Base-by-base conservation (phyloP, 1,140 invertebrate genomes). In the Monomorium pharaonis region DNA sequence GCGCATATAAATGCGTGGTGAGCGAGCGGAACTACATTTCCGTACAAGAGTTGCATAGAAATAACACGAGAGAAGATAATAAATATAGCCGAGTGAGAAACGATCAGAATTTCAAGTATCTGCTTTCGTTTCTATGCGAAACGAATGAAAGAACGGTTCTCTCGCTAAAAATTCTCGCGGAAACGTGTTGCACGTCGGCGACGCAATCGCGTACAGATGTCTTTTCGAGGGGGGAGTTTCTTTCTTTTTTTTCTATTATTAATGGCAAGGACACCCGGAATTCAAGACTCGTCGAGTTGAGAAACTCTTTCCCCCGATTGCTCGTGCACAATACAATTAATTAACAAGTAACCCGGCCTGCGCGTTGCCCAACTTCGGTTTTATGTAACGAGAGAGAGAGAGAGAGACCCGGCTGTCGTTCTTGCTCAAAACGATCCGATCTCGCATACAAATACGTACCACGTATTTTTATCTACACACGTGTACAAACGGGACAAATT, bases 331-430 rank as follows among this genome's bases (percentile, higher is more conserved):
- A 92, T 92, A 90, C 63, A 85, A 56, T 90, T 90, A 92, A 92
- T 89, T 90, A 92, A 92, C 88, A 88, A 91, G 72, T 86, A 90
- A 70, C 76, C 87, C 51, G n/a, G 24, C 42, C 44, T 21, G 84
- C 14, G 42, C 27, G 9, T 90, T 90, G 88, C 72, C 18, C 63
- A 90, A 90, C 77, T 74, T 81, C 1, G 42, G 16, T 37, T 77
- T 92, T 91, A 77, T 85, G 81, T 88, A 91, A 92, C 88, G 85
- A 74, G 72, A n/a, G n/a, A n/a, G n/a, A n/a, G n/a, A n/a, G n/a
- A n/a, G n/a, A n/a, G n/a, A 86, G 72, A 86, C 27, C 63, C 76
- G 65, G 42, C 74, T 47, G 74, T 75, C 51, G 44, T 18, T 60
- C 76, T 70, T 33, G 24, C 30, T 16, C 37, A 16, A 44, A 54